Evolutionary conservation across 23 tunicate species (phyloP), one percentile per base, ranked within the genome.

Genomic region (Oikopleura vanhoeffeni): DNA sequence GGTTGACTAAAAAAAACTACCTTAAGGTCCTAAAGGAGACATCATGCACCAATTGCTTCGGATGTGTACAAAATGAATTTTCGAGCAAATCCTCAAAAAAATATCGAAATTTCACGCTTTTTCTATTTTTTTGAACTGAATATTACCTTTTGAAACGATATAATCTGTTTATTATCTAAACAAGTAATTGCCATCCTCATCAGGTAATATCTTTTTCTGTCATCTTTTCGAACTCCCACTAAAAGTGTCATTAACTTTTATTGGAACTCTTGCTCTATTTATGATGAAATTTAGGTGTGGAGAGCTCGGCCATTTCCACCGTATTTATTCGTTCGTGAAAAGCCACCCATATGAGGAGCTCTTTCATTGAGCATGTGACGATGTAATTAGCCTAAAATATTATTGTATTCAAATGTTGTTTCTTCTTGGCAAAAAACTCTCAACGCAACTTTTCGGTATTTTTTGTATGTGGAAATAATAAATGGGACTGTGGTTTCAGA

Each of bases 161-260:
- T 38, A 38, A 38, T 24, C 38, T 71, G 79, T 71, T 24, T 24
- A 13, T 38, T 38, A 32, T 71, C 79, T 3, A 71, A 38, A 71
- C 79, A 71, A 3, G 35, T 13, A 30, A 71, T 71, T 71, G 79
- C 34, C 79, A 28, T 71, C 79, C 35, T 71, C 32, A 32, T 71
- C 79, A 3, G 79, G 79, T 32, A 41, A n/a, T 84, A 42, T 30
- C 83, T 39, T 84, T 49, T 88, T 91, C 99, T 87, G 79, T 87
- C 83, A 49, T 84, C 85, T 40, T 90, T 91, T 84, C 86, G 89
- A 13, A 94, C 99, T 28, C 99, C 99, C 79, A 95, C 85, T 40
- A 94, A 57, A 0, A 94, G 57, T 94, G 40, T 96, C 99, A 83
- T 94, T 94, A 40, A 94, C 99, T 88, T 94, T 94, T 40, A 94